Evolutionary conservation across 2,888 invertebrate species (phyloP), one percentile per base, ranked within the genome.

Genomic region (Blomia tropicalis): DNA sequence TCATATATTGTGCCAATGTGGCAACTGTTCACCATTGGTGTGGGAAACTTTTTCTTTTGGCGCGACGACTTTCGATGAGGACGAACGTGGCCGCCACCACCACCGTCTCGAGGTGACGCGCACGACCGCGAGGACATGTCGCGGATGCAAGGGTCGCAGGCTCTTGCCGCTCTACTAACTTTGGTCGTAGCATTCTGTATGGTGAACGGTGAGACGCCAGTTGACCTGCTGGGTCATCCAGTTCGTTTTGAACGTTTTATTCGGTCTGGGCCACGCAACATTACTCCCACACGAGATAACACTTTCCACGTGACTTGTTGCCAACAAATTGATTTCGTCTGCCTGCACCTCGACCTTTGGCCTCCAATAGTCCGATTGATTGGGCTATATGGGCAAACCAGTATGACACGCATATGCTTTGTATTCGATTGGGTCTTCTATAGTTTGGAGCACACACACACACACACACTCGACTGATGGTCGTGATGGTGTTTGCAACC

Each of bases 261-360:
- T 17, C 17, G 17, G 17, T 7, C 36, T 17, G 7, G 17, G 36
- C 36, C 36, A 36, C 36, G 36, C 36, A 36, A 36, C 36, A 36
- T 17, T 36, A 36, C 36, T 36, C 36, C 36, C 36, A n/a, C n/a
- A 36, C 36, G 36, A 47, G 23, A 47, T 27, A 47, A 47, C 51
- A 47, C 51, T 47, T 47, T 47, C 51, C 51, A 47, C 51, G 51
- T 47, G 51, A 47, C 51, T 47, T 47, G 51, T 19, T 27, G 51
- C 23, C 51, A 47, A 47, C 51, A 47, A 47, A 47, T 47, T 47
- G 51, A 36, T 36, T 36, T 36, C 36, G 36, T 36, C 36, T 36
- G 36, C 17, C 36, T 36, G 7, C n/a, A n/a, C 7, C 36, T 11
- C 17, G 36, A 36, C 36, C 36, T 36, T 36, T 36, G 36, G 36